Evolutionary conservation across 2,888 invertebrate species (phyloP).

Genomic region (Orthonychiurus folsomi): DNA sequence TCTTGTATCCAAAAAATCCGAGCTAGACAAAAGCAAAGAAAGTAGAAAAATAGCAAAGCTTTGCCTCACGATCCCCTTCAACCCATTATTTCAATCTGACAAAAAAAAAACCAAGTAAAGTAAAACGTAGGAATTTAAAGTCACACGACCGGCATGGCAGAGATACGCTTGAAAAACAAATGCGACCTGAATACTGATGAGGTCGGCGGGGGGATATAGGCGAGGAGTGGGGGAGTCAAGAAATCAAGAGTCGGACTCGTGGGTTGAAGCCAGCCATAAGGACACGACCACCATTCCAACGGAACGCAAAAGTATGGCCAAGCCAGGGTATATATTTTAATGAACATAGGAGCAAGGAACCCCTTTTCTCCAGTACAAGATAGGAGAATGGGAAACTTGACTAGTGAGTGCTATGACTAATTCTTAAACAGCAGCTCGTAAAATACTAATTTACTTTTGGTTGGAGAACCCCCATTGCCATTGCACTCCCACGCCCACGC

Average conservation of each 20-base stretch:
- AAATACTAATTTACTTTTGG: not conserved
- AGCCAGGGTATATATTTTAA: not conserved
- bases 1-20: not conserved
- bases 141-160: not conserved
- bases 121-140: not conserved
- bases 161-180: not conserved
- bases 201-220: not conserved
- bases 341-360: not conserved
- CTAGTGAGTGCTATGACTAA: not conserved
- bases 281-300: not conserved
- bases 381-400: not conserved
- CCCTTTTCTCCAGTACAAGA: too few relatives aligned
- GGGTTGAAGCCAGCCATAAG: not conserved
- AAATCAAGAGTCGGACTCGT: too few relatives aligned
- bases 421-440: not conserved
- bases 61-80: not conserved
- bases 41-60: not conserved
- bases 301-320: not conserved
- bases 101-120: slow-evolving; percentile 6
- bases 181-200: not conserved
- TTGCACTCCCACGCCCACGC: too few relatives aligned
- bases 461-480: too few relatives aligned
- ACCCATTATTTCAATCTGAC: slow-evolving; percentile 17
- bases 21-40: not conserved
- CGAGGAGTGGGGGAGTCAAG: too few relatives aligned